Percentiles rank a stretch among this genome's conserved stretches.
phyloP scores from a whole-genome alignment of 2,113 vertebrate species.

The Peromyscus leucopus region DNA sequence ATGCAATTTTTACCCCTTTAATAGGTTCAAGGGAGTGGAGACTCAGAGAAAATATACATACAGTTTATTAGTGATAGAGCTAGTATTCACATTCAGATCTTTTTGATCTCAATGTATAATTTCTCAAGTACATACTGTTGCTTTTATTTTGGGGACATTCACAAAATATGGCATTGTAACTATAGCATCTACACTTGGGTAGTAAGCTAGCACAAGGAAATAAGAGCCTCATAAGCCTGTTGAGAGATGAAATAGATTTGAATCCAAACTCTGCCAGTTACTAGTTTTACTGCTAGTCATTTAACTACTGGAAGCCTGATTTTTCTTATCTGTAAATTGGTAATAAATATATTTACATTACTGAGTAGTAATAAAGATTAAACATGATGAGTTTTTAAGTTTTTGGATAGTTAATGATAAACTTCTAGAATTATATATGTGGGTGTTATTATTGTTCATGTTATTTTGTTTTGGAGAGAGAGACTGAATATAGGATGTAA shows the following conservation, averaged over 20 bases:
- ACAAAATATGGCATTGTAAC: not conserved
- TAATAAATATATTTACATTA: not conserved
- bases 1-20: not conserved
- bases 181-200: not conserved
- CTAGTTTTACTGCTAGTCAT: not conserved
- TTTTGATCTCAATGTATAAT: not conserved
- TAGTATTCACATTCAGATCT: slow-evolving; percentile 11
- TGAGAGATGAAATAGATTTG: not conserved
- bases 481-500: not conserved
- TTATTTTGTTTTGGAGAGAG: not conserved
- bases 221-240: not conserved
- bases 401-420: not conserved
- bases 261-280: not conserved
- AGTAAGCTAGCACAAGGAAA: not conserved
- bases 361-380: not conserved
- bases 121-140: not conserved
- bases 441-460: not conserved
- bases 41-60: not conserved
- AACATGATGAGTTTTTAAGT: slow-evolving; percentile 10
- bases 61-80: not conserved
- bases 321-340: slow-evolving; percentile 15
- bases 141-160: not conserved
- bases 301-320: not conserved
- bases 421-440: not conserved
- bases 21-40: not conserved